Evolutionary conservation across 1,140 invertebrate genomes (phyloP).

Genomic region (Drosophila rhopaloa): DNA sequence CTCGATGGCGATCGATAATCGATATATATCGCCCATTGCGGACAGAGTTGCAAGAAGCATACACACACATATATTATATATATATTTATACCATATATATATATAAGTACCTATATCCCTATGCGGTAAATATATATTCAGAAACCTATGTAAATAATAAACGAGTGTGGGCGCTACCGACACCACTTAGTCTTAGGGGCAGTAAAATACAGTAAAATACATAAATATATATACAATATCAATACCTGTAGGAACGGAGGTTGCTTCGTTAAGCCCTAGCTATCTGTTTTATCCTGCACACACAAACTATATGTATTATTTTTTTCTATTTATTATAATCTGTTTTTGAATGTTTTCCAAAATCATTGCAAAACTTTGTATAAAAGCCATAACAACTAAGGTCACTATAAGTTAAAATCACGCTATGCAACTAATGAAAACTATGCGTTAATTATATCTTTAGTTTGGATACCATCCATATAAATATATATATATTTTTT

Average conservation of each 20-base stretch:
- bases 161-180: constrained; percentile 25
- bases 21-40: constrained; percentile 25
- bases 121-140: constrained; percentile 24
- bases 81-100: constrained; percentile 32
- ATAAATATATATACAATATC: neutral
- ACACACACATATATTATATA: constrained; percentile 16
- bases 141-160: constrained; percentile 54
- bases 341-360: constrained; percentile 33
- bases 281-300: constrained; percentile 30
- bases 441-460: constrained; percentile 29
- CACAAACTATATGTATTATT: constrained; percentile 33
- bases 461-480: constrained; percentile 15
- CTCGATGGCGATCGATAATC: constrained; percentile 8
- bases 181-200: constrained; percentile 39
- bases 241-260: constrained; percentile 10
- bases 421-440: constrained; percentile 34
- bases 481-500: constrained; percentile 40
- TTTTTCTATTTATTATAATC: constrained; percentile 70
- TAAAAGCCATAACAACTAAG: constrained; percentile 80
- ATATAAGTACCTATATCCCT: constrained; percentile 44
- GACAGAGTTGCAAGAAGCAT: constrained; percentile 16
- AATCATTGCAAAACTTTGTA: constrained; percentile 53
- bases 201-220: constrained; percentile 14
- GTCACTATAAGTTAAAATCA: constrained; percentile 66
- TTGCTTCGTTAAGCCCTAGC: constrained; percentile 6